Base-by-base conservation (phyloP, 2,113 vertebrate genomes). In the Eulacestoma nigropectus region DNA sequence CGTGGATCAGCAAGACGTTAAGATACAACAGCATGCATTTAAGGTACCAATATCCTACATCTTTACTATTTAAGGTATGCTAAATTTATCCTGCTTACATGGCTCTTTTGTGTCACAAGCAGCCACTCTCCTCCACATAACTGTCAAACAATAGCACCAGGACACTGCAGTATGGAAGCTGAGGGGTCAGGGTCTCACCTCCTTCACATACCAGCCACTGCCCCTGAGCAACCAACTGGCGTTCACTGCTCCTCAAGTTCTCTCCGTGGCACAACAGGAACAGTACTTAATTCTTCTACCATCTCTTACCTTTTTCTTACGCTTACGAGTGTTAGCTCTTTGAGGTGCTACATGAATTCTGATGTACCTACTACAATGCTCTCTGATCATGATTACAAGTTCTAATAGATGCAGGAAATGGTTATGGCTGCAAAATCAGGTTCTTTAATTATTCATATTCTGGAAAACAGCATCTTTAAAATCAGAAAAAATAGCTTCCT, bases 1-100 rank as follows among this genome's bases (percentile, higher is more conserved):
- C 0, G 0, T 11, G 65, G 37, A 35, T 27, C 18, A 80, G 2
- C 5, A 13, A 85, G 49, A 65, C 5, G 23, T 41, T 32, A 70
- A 82, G n/a, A 82, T 26, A 60, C 10, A 86, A 49, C 18, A 55
- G 13, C 10, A 30, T 7, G 10, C 30, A 80, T 16, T 67, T 42
- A 49, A 50, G 21, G 16, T 70, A 52, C 55, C 32, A 56, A 9
- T 69, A 69, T 17, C 42, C 88, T 57, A 30, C 4, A 25, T 16
- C 60, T 83, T 65, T 74, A 63, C 47, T 86, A 46, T 32, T 56
- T 80, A 73, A 37, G 11, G 15, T 44, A 77, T 15, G 33, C 30
- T 93, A 60, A 41, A 39, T 63, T 59, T 49, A 72, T 60, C 64
- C 44, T 57, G 55, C 39, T 80, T 77, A 46, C 42, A 9, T 15